Base-by-base conservation (phyloP, 64 coral and sea anemone species). In the Actinia equina region DNA sequence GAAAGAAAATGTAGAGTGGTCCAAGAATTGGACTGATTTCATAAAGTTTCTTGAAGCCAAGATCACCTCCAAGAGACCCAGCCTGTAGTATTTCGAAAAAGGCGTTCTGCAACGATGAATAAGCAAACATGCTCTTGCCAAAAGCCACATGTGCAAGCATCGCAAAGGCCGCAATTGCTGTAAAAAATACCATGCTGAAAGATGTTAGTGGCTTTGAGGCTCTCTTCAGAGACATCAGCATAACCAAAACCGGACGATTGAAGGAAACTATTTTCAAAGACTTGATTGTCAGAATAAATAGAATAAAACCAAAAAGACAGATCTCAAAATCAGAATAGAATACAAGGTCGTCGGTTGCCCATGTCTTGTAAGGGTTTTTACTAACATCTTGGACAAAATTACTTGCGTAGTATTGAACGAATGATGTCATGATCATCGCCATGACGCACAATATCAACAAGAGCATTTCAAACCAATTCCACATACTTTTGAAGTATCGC, bases 401-500 rank as follows among this genome's bases (percentile, higher is more conserved):
- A 41, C 85, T 20, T n/a, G 86, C 86, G n/a, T 57, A 37, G 52
- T 91, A 79, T 53, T 71, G 84, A 41, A 86, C 86, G 6, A 80
- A 26, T 20, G 86, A 26, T 37, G 63, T 80, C 59, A 91, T 80
- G 18, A 44, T 44, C 7, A 91, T 25, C 20, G 89, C 69, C 9
- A 80, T 43, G n/a, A 81, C 17, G 17, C 83, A 76, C 16, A 86
- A 63, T 44, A 82, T 6, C 22, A 91, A 76, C 43, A 86, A 67
- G 56, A 78, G 15, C 44, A 91, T 45, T 17, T 91, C 89, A 37
- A 91, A 45, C 89, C 89, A 91, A 45, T 87, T 91, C 84, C 89
- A 80, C 15, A 91, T 23, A 79, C 77, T 5, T 17, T 60, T 59
- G 12, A 91, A 78, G 57, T 91, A 86, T 18, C 12, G 22, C 18